Percentiles rank a stretch among this genome's conserved stretches.
Evolutionary conservation across 2,888 invertebrate species (phyloP).

Genomic region (Tipula lateralis): DNA sequence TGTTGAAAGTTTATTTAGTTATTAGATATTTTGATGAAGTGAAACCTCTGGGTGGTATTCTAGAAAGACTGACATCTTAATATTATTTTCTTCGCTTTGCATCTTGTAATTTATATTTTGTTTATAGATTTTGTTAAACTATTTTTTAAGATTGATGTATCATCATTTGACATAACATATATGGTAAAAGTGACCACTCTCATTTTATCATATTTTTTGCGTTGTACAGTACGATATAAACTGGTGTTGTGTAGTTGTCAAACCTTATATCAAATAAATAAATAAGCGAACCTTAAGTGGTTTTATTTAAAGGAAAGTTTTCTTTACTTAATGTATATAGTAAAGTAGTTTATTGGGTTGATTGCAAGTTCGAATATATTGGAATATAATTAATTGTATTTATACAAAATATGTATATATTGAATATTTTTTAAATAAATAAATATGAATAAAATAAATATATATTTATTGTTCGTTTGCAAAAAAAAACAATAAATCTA

Average conservation of each 20-base stretch:
- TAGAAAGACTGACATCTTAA: background rate
- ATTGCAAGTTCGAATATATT: background rate
- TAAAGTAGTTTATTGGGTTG: background rate
- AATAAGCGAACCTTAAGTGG: background rate
- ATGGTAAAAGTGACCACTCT: background rate
- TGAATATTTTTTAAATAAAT: background rate
- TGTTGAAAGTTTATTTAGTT: constrained; percentile 24
- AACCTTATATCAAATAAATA: background rate
- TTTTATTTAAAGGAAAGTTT: background rate
- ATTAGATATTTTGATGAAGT: background rate
- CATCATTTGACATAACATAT: background rate
- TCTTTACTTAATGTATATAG: background rate
- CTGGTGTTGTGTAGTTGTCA: background rate
- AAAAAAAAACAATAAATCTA: background rate
- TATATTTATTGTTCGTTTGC: background rate
- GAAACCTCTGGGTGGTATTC: background rate
- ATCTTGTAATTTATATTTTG: background rate
- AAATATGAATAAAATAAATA: background rate
- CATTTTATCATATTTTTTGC: background rate
- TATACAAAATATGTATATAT: background rate
- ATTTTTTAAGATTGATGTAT: background rate
- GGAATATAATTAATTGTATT: background rate
- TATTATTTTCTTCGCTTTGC: background rate
- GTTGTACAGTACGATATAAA: background rate
- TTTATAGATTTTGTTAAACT: background rate